Percentiles rank a stretch among this genome's conserved stretches.
phyloP scores from a whole-genome alignment of 2,888 invertebrate species.

The Microplitis deprimator region DNA sequence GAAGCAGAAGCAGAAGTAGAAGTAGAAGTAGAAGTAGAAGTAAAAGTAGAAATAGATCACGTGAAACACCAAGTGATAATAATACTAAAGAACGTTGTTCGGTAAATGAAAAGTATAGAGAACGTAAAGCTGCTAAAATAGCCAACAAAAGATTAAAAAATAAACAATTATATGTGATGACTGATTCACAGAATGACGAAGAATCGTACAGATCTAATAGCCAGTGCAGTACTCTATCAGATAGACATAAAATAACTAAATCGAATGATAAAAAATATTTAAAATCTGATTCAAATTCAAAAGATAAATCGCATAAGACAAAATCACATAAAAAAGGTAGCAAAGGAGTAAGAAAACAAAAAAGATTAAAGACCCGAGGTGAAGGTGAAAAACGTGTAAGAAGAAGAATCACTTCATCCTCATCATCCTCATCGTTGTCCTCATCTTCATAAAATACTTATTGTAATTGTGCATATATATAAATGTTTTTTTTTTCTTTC shows the following conservation, averaged over 20 bases:
- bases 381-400: conserved; percentile 26
- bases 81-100: background rate
- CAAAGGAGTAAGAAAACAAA: conserved; percentile 27
- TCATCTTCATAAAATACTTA: conserved; percentile 1
- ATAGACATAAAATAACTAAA: conserved; percentile 6
- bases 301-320: conserved; percentile 13
- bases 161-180: conserved; percentile 17
- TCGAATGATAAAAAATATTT: conserved; percentile 14
- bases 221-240: conserved; percentile 26
- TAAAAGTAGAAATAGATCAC: conserved; percentile 36
- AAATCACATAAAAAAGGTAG: conserved; percentile 19
- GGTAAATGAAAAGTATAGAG: background rate
- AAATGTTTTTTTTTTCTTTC: background rate
- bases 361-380: conserved; percentile 18
- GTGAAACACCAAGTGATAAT: background rate
- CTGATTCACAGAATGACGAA: conserved; percentile 33
- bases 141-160: conserved; percentile 27
- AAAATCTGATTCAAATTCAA: background rate
- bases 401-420: conserved; percentile 2
- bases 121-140: background rate
- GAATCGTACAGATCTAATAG: conserved; percentile 26
- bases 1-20: conserved; percentile 32
- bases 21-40: conserved; percentile 35
- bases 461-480: background rate
- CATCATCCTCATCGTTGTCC: conserved; percentile 25